Conservation (phyloP, 2,113 vertebrate species). For the Lonchura striata region DNA sequence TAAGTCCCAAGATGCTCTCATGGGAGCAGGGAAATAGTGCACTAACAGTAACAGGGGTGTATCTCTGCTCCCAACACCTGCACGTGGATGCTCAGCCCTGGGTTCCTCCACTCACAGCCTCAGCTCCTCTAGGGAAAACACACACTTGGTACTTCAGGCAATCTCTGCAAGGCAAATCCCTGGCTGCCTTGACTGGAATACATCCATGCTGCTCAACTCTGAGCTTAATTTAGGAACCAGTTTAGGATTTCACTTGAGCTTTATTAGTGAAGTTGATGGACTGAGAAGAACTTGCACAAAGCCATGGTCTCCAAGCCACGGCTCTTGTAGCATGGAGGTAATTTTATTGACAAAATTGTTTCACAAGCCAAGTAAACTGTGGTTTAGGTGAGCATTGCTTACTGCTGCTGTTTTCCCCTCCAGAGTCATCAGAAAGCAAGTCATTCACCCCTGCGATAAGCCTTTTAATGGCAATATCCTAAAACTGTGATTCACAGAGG, state of each 20-base stretch:
- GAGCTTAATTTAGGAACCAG: neutral
- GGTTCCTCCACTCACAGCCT: neutral
- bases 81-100: accelerated
- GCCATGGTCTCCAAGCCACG: neutral
- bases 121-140: neutral
- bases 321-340: neutral
- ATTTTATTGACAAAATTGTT: neutral
- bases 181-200: accelerated
- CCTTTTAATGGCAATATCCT: neutral
- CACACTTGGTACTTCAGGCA: neutral
- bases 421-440: neutral
- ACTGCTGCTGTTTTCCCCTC: neutral
- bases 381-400: neutral
- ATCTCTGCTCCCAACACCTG: neutral
- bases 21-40: neutral
- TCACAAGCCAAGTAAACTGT: neutral
- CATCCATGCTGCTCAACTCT: neutral
- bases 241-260: neutral
- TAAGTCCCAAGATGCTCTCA: neutral
- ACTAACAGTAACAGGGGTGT: neutral
- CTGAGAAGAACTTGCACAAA: neutral
- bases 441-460: neutral
- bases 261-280: neutral
- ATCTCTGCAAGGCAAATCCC: neutral
- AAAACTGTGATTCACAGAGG: neutral